These are phyloP conservation scores for Anguilla rostrata DNA, from an alignment of 2,113 vertebrate genomes.

Conservation along the genomic window DNA sequence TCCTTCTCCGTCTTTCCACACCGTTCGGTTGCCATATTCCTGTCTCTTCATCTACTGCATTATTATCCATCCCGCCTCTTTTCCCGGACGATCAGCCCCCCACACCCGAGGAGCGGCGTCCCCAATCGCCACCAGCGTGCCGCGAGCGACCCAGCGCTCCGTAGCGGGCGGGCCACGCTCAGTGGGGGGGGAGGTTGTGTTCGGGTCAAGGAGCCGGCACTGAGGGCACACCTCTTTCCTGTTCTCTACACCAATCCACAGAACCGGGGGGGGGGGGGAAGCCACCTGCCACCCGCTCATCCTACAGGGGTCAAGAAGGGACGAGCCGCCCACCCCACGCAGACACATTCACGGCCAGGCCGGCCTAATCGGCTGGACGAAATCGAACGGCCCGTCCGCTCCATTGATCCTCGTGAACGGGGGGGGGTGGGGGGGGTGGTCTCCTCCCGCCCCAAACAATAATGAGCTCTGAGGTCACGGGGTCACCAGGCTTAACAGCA, in stretches of 20 bases:
- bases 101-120: too few relatives aligned
- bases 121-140: too few relatives aligned
- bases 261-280: neutral
- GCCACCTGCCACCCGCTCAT: neutral
- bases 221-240: neutral
- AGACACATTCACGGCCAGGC: neutral
- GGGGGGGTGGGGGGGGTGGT: neutral
- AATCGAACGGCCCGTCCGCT: neutral
- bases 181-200: neutral
- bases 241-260: constrained; percentile 3
- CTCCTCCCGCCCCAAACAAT: neutral
- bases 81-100: neutral
- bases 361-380: neutral
- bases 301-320: neutral
- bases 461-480: constrained; percentile 39
- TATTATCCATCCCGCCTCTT: neutral
- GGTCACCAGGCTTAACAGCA: constrained; percentile 53
- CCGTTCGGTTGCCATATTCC: neutral
- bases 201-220: neutral
- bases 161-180: neutral
- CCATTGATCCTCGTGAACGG: neutral
- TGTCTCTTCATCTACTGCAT: neutral
- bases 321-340: neutral
- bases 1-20: too few relatives aligned
- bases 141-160: too few relatives aligned